Conservation (phyloP, 2,888 invertebrate genomes). For the Chrysotoxum bicinctum region DNA sequence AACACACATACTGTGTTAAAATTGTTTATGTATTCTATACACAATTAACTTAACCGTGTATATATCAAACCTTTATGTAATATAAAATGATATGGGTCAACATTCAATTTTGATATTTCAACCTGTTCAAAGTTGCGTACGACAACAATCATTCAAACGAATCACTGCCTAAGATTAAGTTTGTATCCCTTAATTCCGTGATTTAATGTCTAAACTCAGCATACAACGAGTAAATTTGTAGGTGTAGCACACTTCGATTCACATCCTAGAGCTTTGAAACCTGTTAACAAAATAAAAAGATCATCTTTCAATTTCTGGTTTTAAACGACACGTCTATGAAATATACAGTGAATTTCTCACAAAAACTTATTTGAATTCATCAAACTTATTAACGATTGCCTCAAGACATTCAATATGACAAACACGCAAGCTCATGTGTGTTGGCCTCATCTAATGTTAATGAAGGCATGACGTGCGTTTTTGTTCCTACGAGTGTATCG, state of each 20-base stretch:
- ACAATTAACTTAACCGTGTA: not conserved
- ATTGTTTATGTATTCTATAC: not conserved
- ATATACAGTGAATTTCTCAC: constrained; percentile 13
- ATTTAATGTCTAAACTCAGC: not conserved
- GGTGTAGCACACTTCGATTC: not conserved
- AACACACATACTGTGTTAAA: not conserved
- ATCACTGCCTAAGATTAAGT: not conserved
- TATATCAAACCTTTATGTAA: not conserved
- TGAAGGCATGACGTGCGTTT: constrained; percentile 22
- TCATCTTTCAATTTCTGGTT: constrained; percentile 17
- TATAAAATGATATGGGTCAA: not conserved
- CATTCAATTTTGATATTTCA: constrained; percentile 6
- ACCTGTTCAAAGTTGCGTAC: constrained; percentile 2
- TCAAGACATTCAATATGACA: constrained; percentile 30
- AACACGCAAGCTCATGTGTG: constrained; percentile 29
- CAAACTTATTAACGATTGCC: not conserved
- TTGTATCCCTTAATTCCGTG: not conserved
- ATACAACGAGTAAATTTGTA: not conserved
- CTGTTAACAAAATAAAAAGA: not conserved
- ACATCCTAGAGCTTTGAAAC: constrained; percentile 22
- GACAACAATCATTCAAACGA: not conserved
- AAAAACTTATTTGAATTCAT: constrained; percentile 24
- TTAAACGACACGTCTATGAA: not conserved
- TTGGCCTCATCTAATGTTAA: constrained; percentile 16
- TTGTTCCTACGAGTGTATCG: not conserved